Conservation (phyloP, 2,888 invertebrate species). For the Platerodrilus igneus region DNA sequence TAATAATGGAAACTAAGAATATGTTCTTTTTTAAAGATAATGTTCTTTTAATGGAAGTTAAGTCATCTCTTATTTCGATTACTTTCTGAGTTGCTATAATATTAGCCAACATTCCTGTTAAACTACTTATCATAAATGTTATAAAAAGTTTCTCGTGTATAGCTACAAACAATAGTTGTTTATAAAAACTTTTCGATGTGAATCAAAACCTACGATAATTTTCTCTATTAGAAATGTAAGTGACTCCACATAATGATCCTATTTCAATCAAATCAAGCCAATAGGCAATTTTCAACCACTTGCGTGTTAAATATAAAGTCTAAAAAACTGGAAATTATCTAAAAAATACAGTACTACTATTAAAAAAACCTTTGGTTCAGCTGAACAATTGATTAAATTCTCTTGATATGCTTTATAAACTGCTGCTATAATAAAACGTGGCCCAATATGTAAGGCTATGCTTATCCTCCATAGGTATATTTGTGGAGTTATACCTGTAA, state of each 20-base stretch:
- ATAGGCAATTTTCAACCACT: slow-evolving; percentile 67
- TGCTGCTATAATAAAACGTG: slow-evolving; percentile 82
- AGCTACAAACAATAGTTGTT: slow-evolving; percentile 62
- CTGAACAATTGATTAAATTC: slow-evolving; percentile 58
- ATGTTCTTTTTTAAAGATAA: slow-evolving; percentile 62
- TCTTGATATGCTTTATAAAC: slow-evolving; percentile 81
- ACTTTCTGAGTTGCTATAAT: slow-evolving; percentile 53
- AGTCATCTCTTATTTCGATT: slow-evolving; percentile 36
- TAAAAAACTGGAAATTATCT: slow-evolving; percentile 38
- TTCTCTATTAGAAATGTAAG: slow-evolving; percentile 90
- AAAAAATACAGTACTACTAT: slow-evolving; percentile 4
- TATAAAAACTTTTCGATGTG: slow-evolving; percentile 47
- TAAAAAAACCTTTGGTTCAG: slow-evolving; percentile 50
- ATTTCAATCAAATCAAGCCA: slow-evolving; percentile 83
- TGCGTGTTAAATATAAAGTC: slow-evolving; percentile 53
- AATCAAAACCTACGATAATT: slow-evolving; percentile 80
- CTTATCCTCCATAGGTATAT: slow-evolving; percentile 89
- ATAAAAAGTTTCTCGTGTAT: slow-evolving; percentile 89
- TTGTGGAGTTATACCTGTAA: slow-evolving; percentile 90
- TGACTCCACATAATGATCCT: slow-evolving; percentile 82
- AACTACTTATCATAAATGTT: slow-evolving; percentile 79
- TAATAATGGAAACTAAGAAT: slow-evolving; percentile 69
- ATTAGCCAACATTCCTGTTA: slow-evolving; percentile 76
- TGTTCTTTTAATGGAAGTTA: slow-evolving; percentile 32
- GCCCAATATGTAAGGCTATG: slow-evolving; percentile 87